Percentiles rank a stretch among this genome's conserved stretches.
Evolutionary conservation across 2,797 vertebrate species (phyloP).

Genomic region (Enteromius radiatus): DNA sequence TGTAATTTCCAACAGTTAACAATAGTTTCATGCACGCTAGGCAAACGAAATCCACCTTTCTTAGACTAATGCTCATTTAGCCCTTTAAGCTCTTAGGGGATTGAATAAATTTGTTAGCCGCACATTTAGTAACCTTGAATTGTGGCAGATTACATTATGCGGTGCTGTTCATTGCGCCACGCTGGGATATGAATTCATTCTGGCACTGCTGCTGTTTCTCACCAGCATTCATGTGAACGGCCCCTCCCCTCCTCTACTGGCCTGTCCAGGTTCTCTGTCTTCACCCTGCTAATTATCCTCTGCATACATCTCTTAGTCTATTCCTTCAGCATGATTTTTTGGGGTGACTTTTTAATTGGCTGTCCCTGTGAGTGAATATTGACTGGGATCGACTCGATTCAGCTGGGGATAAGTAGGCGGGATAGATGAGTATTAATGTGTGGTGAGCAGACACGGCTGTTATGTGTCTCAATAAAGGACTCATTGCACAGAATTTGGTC

Average conservation of each 20-base stretch:
- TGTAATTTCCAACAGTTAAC: constrained; percentile 33
- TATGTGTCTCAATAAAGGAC: constrained; percentile 12
- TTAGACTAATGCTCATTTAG: constrained; percentile 50
- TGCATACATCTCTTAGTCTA: constrained; percentile 28
- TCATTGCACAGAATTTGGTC: background rate
- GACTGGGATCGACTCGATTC: constrained; percentile 27
- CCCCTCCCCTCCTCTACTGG: constrained; percentile 11
- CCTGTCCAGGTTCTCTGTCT: constrained; percentile 41
- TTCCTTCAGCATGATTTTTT: constrained; percentile 17
- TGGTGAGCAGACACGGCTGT: background rate
- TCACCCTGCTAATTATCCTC: constrained; percentile 49
- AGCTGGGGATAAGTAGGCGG: background rate
- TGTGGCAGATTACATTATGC: constrained; percentile 57
- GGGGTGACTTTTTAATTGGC: constrained; percentile 32
- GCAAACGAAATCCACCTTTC: constrained; percentile 50
- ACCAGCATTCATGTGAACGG: constrained; percentile 46
- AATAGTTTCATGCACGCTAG: constrained; percentile 44
- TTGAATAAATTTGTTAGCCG: constrained; percentile 55
- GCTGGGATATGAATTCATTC: constrained; percentile 53
- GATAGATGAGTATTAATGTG: constrained; percentile 23
- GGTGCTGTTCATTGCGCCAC: constrained; percentile 33
- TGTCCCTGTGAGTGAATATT: constrained; percentile 18
- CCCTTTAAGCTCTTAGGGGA: constrained; percentile 50
- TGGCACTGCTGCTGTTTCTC: constrained; percentile 45
- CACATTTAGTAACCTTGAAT: constrained; percentile 58